phyloP scores from a whole-genome alignment of 1,140 invertebrate genomes.

The Pseudomyrmex flavicornis region DNA sequence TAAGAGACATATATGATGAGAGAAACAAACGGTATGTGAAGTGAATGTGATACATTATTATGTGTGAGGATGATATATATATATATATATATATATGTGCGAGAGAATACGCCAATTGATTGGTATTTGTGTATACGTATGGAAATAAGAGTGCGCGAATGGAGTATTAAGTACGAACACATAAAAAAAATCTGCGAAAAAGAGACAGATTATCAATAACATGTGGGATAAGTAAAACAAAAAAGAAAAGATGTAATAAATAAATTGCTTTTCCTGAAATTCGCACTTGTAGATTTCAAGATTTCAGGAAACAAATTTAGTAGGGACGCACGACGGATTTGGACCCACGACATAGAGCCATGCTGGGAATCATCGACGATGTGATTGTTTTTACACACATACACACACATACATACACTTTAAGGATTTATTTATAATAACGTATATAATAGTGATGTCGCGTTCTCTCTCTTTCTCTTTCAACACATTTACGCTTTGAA shows the following conservation, averaged over 20 bases:
- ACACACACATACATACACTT: conserved; percentile 19
- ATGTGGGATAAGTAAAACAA: conserved; percentile 30
- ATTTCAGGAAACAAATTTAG: conserved; percentile 48
- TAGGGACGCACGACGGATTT: conserved; percentile 55
- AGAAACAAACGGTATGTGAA: conserved; percentile 65
- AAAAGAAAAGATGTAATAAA: conserved; percentile 39
- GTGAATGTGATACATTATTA: conserved; percentile 42
- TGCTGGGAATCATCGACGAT: conserved; percentile 54
- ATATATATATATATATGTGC: conserved; percentile 59
- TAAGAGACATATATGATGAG: conserved; percentile 41
- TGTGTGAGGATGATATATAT: conserved; percentile 44
- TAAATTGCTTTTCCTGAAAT: conserved; percentile 49
- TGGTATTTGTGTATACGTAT: no score
- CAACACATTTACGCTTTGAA: conserved; percentile 30
- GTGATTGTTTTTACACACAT: conserved; percentile 29
- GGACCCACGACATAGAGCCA: conserved; percentile 49
- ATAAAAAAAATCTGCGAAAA: conserved; percentile 36
- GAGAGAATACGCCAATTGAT: background rate
- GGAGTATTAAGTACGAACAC: conserved; percentile 12
- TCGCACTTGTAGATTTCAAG: conserved; percentile 50
- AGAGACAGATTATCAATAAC: conserved; percentile 44
- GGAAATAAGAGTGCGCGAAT: conserved; percentile 37
- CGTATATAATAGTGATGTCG: no score
- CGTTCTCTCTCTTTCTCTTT: no score
- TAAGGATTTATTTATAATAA: conserved; percentile 57